A percentile compares a stretch with the other conserved stretches of the same genome.
Evolutionary conservation across 2,888 invertebrate genomes (phyloP).

Genomic region (Caradrina clavipalpis): DNA sequence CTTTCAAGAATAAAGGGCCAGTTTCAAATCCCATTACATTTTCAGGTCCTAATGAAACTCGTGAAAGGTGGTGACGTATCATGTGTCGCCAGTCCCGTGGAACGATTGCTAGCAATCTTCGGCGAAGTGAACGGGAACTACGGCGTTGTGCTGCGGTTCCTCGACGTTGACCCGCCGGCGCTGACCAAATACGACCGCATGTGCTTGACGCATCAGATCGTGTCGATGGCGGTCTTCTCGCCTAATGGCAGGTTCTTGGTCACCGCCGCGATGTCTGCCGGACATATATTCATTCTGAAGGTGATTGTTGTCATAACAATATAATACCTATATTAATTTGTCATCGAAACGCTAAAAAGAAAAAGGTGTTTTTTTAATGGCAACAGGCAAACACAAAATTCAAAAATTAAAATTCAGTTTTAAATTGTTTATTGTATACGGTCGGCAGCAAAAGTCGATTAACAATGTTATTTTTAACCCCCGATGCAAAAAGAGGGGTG

Average conservation of each 20-base stretch:
- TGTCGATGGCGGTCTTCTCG: conserved; percentile 81
- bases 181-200: conserved; percentile 64
- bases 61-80: conserved; percentile 77
- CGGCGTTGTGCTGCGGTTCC: conserved; percentile 75
- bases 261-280: conserved; percentile 85
- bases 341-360: no score
- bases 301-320: no score
- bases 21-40: background rate
- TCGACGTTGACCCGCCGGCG: conserved; percentile 34
- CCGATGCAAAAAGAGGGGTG: no score
- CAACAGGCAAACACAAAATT: no score
- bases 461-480: no score
- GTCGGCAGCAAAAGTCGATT: no score
- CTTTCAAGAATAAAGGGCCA: background rate
- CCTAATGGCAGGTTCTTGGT: conserved; percentile 78
- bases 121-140: conserved; percentile 79
- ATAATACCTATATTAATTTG: no score
- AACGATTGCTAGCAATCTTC: conserved; percentile 77
- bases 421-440: no score
- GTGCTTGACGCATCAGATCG: conserved; percentile 85
- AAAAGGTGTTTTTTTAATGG: conserved; percentile 69
- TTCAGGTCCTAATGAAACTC: conserved; percentile 75
- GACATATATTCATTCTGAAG: conserved; percentile 84
- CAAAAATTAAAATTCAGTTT: no score
- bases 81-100: conserved; percentile 81